These are phyloP conservation scores for Myoxocephalus aenaeus DNA, from an alignment of 2,797 vertebrate genomes.

Conservation along the genomic window DNA sequence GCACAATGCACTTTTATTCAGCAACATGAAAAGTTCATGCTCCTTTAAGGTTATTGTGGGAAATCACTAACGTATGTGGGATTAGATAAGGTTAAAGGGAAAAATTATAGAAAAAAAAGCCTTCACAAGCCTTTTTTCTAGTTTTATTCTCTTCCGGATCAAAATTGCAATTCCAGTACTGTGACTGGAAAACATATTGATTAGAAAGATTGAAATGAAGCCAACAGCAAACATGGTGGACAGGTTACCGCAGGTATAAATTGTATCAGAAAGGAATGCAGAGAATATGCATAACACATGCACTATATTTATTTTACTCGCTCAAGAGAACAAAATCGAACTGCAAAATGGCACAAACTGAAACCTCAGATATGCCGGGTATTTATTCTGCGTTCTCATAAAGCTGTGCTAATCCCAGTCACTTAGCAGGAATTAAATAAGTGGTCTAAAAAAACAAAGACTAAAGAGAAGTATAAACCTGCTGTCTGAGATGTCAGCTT, in stretches of 20 bases:
- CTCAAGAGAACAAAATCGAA: too few relatives aligned
- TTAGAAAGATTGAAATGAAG: slow-evolving; percentile 45
- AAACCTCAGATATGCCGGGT: too few relatives aligned
- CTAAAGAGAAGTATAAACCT: too few relatives aligned
- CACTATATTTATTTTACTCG: too few relatives aligned
- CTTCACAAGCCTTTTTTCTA: slow-evolving; percentile 35
- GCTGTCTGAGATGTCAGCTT: too few relatives aligned
- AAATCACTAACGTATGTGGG: neutral
- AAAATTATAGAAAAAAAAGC: neutral
- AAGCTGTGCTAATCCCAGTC: too few relatives aligned
- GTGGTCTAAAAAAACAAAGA: too few relatives aligned
- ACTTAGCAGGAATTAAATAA: too few relatives aligned
- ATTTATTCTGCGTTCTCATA: too few relatives aligned
- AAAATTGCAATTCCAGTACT: slow-evolving; percentile 50
- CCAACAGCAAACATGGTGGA: neutral
- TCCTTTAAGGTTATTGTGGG: neutral
- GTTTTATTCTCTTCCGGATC: slow-evolving; percentile 50
- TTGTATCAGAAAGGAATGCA: slow-evolving; percentile 3
- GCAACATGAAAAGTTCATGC: neutral
- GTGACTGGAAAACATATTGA: slow-evolving; percentile 55
- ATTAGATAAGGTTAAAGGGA: neutral
- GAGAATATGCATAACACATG: too few relatives aligned
- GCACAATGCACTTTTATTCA: neutral
- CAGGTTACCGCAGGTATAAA: slow-evolving; percentile 24
- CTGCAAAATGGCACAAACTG: too few relatives aligned